Conservation (phyloP, 2,888 invertebrate genomes). For the Hesperia comma region DNA sequence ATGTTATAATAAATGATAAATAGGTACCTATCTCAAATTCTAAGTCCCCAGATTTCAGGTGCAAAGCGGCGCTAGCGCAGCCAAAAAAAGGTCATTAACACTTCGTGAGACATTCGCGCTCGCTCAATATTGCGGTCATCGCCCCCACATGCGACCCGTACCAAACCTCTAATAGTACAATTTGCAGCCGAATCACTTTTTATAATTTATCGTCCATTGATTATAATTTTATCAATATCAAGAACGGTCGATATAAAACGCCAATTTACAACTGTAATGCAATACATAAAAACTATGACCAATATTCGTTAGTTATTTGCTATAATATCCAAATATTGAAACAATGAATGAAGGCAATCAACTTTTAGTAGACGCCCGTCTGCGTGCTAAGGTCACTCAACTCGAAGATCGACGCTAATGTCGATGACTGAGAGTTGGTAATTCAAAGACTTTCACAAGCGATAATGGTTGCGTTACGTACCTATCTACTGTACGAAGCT, state of each 20-base stretch:
- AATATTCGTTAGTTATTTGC: constrained; percentile 15
- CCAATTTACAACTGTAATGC: not conserved
- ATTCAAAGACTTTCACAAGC: constrained; percentile 52
- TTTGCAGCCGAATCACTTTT: constrained; percentile 38
- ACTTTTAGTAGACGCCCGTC: constrained; percentile 51
- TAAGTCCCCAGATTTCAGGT: constrained; percentile 14
- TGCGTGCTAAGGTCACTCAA: constrained; percentile 56
- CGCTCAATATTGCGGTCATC: constrained; percentile 81
- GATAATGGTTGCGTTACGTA: constrained; percentile 27
- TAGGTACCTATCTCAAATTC: constrained; percentile 12
- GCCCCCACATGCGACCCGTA: constrained; percentile 70
- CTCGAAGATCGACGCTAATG: constrained; percentile 54
- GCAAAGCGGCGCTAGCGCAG: constrained; percentile 64
- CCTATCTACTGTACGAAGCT: constrained; percentile 4
- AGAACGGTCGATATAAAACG: not conserved
- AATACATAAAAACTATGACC: constrained; percentile 24
- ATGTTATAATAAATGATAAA: too few relatives aligned
- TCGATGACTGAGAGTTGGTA: constrained; percentile 52
- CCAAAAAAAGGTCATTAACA: constrained; percentile 83
- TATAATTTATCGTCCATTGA: constrained; percentile 23
- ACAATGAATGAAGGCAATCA: constrained; percentile 51
- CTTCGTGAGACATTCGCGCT: constrained; percentile 82
- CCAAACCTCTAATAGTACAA: constrained; percentile 43
- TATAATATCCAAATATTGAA: constrained; percentile 42
- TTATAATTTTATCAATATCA: constrained; percentile 13